Evolutionary conservation across 92 coral and sea anemone genomes (phyloP).

Genomic region (Muricea muricata): DNA sequence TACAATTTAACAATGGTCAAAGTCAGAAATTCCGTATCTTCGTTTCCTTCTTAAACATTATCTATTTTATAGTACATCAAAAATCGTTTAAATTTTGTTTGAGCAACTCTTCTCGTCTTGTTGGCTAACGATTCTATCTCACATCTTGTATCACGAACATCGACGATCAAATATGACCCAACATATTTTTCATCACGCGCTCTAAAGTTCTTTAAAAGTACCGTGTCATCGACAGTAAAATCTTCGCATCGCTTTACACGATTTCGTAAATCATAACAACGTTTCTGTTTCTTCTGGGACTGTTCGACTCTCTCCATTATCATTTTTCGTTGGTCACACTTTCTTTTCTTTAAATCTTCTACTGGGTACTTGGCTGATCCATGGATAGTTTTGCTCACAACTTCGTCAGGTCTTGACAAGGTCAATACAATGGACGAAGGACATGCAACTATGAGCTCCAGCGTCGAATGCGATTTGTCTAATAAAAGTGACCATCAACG

Average conservation of each 20-base stretch:
- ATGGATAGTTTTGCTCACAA: neutral
- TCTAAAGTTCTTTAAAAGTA: constrained; percentile 27
- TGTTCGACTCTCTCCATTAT: constrained; percentile 2
- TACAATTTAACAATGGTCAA: no score
- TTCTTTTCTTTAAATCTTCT: constrained; percentile 55
- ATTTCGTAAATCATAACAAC: constrained; percentile 17
- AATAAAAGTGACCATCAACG: no score
- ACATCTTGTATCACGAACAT: constrained; percentile 10
- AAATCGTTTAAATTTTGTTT: neutral
- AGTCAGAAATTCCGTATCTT: neutral
- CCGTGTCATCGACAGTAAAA: constrained; percentile 16
- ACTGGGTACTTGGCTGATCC: constrained; percentile 67
- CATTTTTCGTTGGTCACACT: neutral
- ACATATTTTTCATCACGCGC: constrained; percentile 4
- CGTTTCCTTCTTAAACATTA: neutral
- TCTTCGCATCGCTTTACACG: neutral
- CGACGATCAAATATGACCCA: constrained; percentile 22
- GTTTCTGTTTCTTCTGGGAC: constrained; percentile 25
- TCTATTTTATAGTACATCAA: neutral
- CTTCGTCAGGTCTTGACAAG: constrained; percentile 7
- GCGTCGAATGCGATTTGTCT: no score
- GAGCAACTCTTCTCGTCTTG: neutral
- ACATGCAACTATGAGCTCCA: no score
- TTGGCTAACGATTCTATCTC: constrained; percentile 33
- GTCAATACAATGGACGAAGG: no score